Evolutionary conservation across 2,797 vertebrate genomes (phyloP).

Genomic region (Sebastes diploproa): DNA sequence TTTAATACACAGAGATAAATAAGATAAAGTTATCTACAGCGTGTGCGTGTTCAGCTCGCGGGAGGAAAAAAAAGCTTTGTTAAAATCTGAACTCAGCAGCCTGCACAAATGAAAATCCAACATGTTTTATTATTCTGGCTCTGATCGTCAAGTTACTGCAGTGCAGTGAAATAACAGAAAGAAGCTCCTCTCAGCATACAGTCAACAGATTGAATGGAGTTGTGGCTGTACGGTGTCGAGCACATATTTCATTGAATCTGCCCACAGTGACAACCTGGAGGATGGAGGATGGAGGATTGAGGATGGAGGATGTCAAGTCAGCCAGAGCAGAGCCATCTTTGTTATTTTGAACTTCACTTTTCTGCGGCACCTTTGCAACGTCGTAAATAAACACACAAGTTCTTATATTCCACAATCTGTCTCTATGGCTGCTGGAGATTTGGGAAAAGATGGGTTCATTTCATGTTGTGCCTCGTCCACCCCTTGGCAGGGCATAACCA

Average conservation of each 20-base stretch:
- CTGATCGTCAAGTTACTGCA: constrained; percentile 39
- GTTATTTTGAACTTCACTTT: background rate
- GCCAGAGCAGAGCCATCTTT: background rate
- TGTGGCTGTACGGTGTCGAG: background rate
- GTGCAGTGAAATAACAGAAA: constrained; percentile 39
- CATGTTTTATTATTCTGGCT: constrained; percentile 29
- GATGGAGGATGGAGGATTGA: background rate
- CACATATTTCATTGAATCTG: background rate
- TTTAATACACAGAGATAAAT: background rate
- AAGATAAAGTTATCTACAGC: background rate
- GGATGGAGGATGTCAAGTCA: background rate
- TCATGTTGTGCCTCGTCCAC: background rate
- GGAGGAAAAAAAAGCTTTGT: background rate
- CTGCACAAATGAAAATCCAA: background rate
- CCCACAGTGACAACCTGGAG: background rate
- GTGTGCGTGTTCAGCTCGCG: background rate
- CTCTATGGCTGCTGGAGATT: background rate
- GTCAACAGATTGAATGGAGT: background rate
- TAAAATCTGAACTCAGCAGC: constrained; percentile 21
- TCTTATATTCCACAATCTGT: background rate
- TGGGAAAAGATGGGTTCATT: background rate
- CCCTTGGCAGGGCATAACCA: background rate
- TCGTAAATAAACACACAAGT: background rate
- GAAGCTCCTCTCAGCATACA: background rate
- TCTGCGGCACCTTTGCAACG: background rate